phyloP scores from a whole-genome alignment of 2,113 vertebrate genomes.

The Misgurnus anguillicaudatus region DNA sequence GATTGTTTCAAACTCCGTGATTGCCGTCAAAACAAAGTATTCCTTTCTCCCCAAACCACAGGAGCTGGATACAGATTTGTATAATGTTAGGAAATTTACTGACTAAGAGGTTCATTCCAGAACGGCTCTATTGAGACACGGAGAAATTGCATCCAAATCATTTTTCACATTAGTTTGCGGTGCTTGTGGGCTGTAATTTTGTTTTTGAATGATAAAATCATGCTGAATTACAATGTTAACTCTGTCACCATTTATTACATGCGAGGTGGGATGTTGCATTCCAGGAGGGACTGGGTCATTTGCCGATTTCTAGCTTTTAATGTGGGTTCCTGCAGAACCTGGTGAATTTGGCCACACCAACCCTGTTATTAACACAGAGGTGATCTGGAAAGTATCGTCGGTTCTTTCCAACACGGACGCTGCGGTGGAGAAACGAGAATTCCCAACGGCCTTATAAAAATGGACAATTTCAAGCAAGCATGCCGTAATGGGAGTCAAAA shows the following conservation, averaged over 20 bases:
- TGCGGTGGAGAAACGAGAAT: background rate
- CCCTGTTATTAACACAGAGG: constrained; percentile 66
- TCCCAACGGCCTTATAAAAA: background rate
- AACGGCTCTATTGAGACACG: background rate
- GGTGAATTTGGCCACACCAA: constrained; percentile 62
- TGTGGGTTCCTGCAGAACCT: constrained; percentile 54
- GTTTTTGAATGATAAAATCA: background rate
- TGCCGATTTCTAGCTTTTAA: constrained; percentile 63
- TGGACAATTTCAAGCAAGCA: background rate
- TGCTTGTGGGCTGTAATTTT: background rate
- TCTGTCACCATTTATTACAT: background rate
- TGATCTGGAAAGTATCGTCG: constrained; percentile 47
- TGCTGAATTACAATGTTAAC: background rate
- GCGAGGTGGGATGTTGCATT: background rate
- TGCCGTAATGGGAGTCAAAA: background rate
- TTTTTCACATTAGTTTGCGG: background rate
- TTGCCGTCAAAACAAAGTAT: constrained; percentile 57
- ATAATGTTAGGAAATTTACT: background rate
- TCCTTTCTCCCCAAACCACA: constrained; percentile 29
- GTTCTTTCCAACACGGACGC: background rate
- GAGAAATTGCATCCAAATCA: background rate
- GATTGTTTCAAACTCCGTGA: constrained; percentile 49
- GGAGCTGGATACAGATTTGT: background rate
- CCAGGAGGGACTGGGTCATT: background rate
- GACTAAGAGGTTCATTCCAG: constrained; percentile 14